Evolutionary conservation across 2,113 vertebrate genomes (phyloP).

Genomic region (Elachura formosa): DNA sequence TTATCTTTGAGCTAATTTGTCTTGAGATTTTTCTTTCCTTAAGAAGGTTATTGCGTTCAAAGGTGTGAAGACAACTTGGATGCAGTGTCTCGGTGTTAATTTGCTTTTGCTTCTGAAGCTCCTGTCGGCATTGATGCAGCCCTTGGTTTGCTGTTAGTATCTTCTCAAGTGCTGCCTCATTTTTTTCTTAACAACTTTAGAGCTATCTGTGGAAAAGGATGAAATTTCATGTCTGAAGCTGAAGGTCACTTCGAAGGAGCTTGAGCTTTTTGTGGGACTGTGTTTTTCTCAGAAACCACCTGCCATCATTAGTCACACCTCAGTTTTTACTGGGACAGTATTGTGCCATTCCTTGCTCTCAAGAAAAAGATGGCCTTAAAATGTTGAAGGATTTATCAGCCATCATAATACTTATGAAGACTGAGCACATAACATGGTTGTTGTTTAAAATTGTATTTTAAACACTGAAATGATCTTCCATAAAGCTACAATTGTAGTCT

Average conservation of each 20-base stretch:
- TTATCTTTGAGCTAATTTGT: neutral
- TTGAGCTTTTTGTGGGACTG: neutral
- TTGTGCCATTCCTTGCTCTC: neutral
- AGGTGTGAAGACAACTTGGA: neutral
- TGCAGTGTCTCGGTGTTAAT: neutral
- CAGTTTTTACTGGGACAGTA: neutral
- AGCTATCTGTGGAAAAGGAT: neutral
- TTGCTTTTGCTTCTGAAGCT: neutral
- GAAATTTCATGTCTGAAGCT: neutral
- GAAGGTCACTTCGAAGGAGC: neutral
- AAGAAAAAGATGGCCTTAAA: neutral
- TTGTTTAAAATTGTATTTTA: neutral
- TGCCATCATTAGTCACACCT: neutral
- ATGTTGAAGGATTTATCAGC: neutral
- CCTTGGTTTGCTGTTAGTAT: neutral
- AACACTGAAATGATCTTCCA: neutral
- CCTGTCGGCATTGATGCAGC: neutral
- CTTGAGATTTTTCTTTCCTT: neutral
- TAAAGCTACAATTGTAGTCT: neutral
- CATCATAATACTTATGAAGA: rapidly evolving
- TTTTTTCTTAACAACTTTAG: neutral
- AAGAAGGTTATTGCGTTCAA: neutral
- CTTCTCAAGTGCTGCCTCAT: neutral
- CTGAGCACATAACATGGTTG: neutral
- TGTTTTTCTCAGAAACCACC: neutral